Conservation (phyloP, 2,888 invertebrate species). For the Pandemis cinnamomeana region DNA sequence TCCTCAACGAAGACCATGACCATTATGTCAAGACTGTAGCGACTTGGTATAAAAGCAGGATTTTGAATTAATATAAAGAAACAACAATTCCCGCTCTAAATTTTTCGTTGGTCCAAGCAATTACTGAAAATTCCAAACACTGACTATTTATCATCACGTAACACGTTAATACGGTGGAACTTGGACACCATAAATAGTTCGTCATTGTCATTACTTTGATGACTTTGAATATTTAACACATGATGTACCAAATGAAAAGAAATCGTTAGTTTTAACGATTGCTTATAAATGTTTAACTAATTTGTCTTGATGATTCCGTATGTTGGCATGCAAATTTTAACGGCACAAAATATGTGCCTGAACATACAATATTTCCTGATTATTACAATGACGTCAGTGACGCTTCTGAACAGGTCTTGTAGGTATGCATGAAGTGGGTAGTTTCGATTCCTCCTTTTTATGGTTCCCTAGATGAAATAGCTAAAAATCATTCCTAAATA, state of each 20-base stretch:
- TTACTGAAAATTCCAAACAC: not conserved
- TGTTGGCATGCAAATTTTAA: slow-evolving; percentile 35
- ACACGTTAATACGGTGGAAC: not conserved
- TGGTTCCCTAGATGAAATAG: too few relatives aligned
- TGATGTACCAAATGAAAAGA: slow-evolving; percentile 30
- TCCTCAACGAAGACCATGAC: too few relatives aligned
- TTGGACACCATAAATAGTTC: not conserved
- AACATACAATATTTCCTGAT: slow-evolving; percentile 19
- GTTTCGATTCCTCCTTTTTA: not conserved
- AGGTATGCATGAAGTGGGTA: not conserved
- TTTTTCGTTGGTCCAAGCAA: too few relatives aligned
- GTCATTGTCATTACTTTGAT: slow-evolving; percentile 18
- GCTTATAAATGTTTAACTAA: slow-evolving; percentile 14
- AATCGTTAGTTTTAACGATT: slow-evolving; percentile 29
- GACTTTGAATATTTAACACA: slow-evolving; percentile 11
- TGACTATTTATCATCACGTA: not conserved
- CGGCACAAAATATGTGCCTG: not conserved
- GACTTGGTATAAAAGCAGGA: too few relatives aligned
- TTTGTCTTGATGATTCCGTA: slow-evolving; percentile 33
- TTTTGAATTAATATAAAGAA: too few relatives aligned
- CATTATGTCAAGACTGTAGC: too few relatives aligned
- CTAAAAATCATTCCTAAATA: too few relatives aligned
- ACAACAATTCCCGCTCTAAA: not conserved
- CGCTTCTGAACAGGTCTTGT: not conserved
- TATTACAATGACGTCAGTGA: not conserved